Percentiles rank a stretch among this genome's conserved stretches.
Evolutionary conservation across 2,888 invertebrate genomes (phyloP).

Genomic region (Tineola bisselliella): DNA sequence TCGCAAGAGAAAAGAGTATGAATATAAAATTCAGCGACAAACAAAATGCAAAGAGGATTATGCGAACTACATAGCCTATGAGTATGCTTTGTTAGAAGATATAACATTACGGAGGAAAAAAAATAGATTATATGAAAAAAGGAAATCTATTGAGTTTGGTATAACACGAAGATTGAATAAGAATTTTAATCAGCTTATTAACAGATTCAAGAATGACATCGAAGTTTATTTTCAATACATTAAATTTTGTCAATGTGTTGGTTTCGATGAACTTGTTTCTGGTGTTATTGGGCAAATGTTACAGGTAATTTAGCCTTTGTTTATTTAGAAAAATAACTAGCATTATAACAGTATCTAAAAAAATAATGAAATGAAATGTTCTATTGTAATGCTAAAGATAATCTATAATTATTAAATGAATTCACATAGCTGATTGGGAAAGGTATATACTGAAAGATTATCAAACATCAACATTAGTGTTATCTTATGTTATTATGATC

Average conservation of each 20-base stretch:
- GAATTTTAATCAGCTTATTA: slow-evolving; percentile 76
- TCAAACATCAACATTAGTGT: no score
- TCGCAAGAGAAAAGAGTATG: slow-evolving; percentile 75
- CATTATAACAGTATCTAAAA: no score
- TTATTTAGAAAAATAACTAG: no score
- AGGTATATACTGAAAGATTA: no score
- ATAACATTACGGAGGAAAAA: slow-evolving; percentile 70
- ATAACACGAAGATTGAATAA: slow-evolving; percentile 77
- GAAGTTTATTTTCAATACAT: slow-evolving; percentile 82
- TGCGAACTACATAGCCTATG: slow-evolving; percentile 75
- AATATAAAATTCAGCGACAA: slow-evolving; percentile 76
- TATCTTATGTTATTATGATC: no score
- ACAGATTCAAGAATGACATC: slow-evolving; percentile 76
- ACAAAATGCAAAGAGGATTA: slow-evolving; percentile 77
- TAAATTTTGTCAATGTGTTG: slow-evolving; percentile 78
- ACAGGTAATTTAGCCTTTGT: slow-evolving; percentile 63
- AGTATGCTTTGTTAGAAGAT: slow-evolving; percentile 73
- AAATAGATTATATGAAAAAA: slow-evolving; percentile 67
- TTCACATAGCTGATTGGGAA: no score
- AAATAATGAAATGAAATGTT: no score
- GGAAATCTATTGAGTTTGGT: slow-evolving; percentile 72
- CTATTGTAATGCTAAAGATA: no score
- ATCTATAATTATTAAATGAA: no score
- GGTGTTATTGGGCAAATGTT: slow-evolving; percentile 70
- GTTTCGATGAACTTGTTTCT: slow-evolving; percentile 63